Conservation (phyloP, 2,888 invertebrate species). For the Phyllotreta striolata region DNA sequence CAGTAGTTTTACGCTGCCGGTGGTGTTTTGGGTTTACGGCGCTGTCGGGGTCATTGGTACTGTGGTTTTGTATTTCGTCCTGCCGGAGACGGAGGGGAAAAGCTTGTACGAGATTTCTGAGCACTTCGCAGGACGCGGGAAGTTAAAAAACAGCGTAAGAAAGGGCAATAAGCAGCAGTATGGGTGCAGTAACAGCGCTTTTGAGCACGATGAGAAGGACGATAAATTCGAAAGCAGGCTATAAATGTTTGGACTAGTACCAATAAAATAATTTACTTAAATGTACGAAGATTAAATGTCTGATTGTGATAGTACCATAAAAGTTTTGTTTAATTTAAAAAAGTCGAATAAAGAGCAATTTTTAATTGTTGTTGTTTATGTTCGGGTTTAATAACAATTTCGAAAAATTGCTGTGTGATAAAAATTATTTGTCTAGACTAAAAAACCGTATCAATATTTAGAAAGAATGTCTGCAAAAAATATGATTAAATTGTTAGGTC, state of each 20-base stretch:
- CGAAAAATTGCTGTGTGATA: too few species aligned
- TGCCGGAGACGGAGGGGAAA: slow-evolving; percentile 87
- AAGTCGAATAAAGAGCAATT: too few species aligned
- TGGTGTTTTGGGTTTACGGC: slow-evolving; percentile 77
- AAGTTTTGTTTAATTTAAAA: too few species aligned
- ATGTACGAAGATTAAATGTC: too few species aligned
- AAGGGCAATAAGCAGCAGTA: slow-evolving; percentile 15
- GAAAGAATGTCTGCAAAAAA: too few species aligned
- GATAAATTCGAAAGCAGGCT: slow-evolving; percentile 24
- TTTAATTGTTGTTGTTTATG: too few species aligned
- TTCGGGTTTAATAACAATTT: too few species aligned
- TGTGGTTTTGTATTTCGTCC: slow-evolving; percentile 70
- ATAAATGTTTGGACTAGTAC: slow-evolving; percentile 1
- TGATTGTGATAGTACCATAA: too few species aligned
- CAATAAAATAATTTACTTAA: too few species aligned
- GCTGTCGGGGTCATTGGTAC: slow-evolving; percentile 70
- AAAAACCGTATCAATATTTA: too few species aligned
- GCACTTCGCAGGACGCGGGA: slow-evolving; percentile 70
- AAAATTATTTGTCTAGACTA: too few species aligned
- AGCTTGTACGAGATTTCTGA: slow-evolving; percentile 75
- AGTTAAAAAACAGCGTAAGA: slow-evolving; percentile 63
- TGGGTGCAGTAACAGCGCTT: slow-evolving; percentile 47
- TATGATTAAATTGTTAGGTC: too few species aligned
- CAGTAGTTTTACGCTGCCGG: slow-evolving; percentile 69
- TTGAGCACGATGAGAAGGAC: slow-evolving; percentile 24